These are phyloP conservation scores for Drosophila infuscata DNA, from an alignment of 2,888 invertebrate genomes.

Conservation along the genomic window DNA sequence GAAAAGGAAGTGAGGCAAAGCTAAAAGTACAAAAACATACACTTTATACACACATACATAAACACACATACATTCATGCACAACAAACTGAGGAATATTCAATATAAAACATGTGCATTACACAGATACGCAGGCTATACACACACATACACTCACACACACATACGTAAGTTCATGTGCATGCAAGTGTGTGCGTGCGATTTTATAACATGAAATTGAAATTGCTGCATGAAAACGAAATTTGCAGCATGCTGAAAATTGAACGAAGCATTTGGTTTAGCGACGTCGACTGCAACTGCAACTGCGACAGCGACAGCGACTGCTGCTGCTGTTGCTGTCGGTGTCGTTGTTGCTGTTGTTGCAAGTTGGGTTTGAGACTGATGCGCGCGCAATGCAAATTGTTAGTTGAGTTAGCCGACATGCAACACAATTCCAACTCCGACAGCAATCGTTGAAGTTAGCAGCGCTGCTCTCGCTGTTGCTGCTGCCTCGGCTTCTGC, in stretches of 20 bases:
- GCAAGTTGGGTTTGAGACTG: conserved; percentile 48
- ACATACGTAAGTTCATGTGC: conserved; percentile 21
- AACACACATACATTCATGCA: conserved; percentile 7
- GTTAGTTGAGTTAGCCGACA: conserved; percentile 35
- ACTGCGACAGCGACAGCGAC: conserved; percentile 9
- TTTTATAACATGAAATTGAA: conserved; percentile 79
- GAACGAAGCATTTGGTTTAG: conserved; percentile 44
- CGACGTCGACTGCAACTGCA: conserved; percentile 10
- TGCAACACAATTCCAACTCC: conserved; percentile 60
- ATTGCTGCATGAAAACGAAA: conserved; percentile 81
- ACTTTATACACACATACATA: background rate
- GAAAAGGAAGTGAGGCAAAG: conserved; percentile 64
- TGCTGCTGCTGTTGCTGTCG: background rate
- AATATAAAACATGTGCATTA: conserved; percentile 39
- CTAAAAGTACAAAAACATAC: conserved; percentile 46
- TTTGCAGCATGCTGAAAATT: conserved; percentile 73
- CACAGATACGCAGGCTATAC: conserved; percentile 23
- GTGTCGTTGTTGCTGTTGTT: conserved; percentile 10
- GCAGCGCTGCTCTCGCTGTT: conserved; percentile 16
- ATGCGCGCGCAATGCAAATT: conserved; percentile 68
- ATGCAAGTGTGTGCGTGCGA: conserved; percentile 35
- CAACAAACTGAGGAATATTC: conserved; percentile 3
- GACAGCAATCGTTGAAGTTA: conserved; percentile 30
- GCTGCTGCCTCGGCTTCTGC: conserved; percentile 20
- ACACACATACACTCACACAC: conserved; percentile 9